Evolutionary conservation across 1,140 invertebrate species (phyloP), one percentile per base, ranked within the genome.

Genomic region (Drosophila watanabei): DNA sequence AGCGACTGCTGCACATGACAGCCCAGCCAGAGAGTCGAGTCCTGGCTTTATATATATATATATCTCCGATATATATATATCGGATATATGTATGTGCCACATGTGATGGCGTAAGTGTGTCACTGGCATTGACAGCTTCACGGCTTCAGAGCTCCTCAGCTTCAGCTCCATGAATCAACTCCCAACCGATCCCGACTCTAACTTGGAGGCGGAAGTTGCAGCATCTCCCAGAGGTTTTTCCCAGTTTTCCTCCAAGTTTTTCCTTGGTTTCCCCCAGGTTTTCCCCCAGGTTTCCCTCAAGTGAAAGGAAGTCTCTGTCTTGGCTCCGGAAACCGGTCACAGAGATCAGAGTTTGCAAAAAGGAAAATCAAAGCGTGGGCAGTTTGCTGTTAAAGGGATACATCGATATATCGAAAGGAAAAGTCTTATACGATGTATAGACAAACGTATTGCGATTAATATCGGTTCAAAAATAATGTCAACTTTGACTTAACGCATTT

Each of bases 31-130:
- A 37, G 58, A 61, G 54, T 6, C 56, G 24, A 28, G 32, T 66
- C 70, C 51, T 75, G 32, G 18, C 24, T 24, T 37, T 43, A 35
- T 9, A 46, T 37, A 35, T 10, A n/a, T 24, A 32, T 45, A 0
- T 39, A 39, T 11, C n/a, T n/a, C n/a, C n/a, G n/a, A 41, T 16
- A 24, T 18, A 9, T 37, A 14, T 66, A 4, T 39, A 18, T 68
- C n/a, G 48, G 30, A 20, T 69, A 28, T 59, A 28, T 46, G n/a
- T 59, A 28, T 46, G n/a, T 39, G 45, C 32, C 46, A 62, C 20
- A 57, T 71, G 71, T 73, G 71, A 80, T 73, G 33, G 32, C 77
- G 51, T 80, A 80, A 80, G 57, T 80, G 77, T 80, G 77, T 80
- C 77, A 80, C 65, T 73, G 71, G 69, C 77, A 79, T 79, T 79